Percentiles rank a stretch among this genome's conserved stretches.
Evolutionary conservation across 1,140 invertebrate genomes (phyloP).

Genomic region (Semibalanus balanoides): DNA sequence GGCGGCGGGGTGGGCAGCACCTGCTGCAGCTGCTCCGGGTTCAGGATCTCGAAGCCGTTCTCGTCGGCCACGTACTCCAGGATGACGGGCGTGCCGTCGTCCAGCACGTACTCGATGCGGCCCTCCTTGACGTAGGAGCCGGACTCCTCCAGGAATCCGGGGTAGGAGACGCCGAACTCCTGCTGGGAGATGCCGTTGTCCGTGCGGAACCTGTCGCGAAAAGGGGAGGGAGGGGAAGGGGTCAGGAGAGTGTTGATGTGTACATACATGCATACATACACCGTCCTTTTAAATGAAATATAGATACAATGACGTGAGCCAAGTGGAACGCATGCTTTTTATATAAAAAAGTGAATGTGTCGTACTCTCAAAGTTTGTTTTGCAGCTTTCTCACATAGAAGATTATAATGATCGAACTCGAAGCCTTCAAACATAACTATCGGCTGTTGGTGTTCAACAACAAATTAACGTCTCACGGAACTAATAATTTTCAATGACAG

Average conservation of each 20-base stretch:
- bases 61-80: not conserved
- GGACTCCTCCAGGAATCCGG: not conserved
- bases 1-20: not conserved
- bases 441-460: no score
- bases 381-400: no score
- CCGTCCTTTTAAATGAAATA: not conserved
- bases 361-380: no score
- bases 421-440: no score
- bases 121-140: not conserved
- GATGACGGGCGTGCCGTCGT: not conserved
- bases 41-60: not conserved
- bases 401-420: not conserved
- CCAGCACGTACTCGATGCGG: not conserved
- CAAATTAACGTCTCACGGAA: no score
- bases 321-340: not conserved
- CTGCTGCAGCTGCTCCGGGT: not conserved
- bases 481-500: no score
- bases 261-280: not conserved
- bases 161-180: not conserved
- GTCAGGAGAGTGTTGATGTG: not conserved
- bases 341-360: no score
- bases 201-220: not conserved
- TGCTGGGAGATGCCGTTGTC: not conserved
- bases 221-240: not conserved
- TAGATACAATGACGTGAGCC: not conserved